Percentiles rank a stretch among this genome's conserved stretches.
phyloP scores from a whole-genome alignment of 2,797 vertebrate species.

The Poliocrania exsul region DNA sequence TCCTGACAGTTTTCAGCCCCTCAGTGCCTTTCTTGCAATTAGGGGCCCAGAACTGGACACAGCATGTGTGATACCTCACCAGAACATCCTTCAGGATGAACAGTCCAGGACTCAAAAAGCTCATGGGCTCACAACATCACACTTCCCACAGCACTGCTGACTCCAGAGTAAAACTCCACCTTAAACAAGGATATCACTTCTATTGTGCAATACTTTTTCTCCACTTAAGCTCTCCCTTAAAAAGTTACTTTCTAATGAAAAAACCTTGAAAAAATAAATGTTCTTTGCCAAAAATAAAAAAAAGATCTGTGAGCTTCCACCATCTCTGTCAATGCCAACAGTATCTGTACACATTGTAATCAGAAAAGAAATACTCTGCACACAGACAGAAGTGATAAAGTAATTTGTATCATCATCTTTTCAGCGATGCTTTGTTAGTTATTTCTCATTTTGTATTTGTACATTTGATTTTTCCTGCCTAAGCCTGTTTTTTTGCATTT shows the following conservation, averaged over 20 bases:
- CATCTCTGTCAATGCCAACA: background rate
- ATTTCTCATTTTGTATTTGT: background rate
- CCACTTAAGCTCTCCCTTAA: background rate
- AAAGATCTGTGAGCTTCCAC: background rate
- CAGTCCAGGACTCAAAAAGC: background rate
- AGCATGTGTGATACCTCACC: background rate
- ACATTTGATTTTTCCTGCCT: background rate
- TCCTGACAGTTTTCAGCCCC: background rate
- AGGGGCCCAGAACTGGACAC: no score
- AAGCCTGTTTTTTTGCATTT: background rate
- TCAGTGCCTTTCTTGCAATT: background rate
- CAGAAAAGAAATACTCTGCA: background rate
- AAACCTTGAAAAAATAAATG: background rate
- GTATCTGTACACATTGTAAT: background rate
- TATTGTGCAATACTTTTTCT: background rate
- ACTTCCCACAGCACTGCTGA: background rate
- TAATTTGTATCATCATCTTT: background rate
- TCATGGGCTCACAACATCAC: background rate
- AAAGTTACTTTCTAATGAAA: background rate
- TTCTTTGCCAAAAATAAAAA: background rate
- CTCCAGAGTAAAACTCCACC: background rate
- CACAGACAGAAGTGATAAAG: background rate
- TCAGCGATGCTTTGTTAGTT: background rate
- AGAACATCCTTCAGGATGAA: background rate
- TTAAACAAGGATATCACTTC: background rate